Percentiles rank a stretch among this genome's conserved stretches.
Evolutionary conservation across 2,113 vertebrate species (phyloP).

Genomic region (Hemicordylus capensis): DNA sequence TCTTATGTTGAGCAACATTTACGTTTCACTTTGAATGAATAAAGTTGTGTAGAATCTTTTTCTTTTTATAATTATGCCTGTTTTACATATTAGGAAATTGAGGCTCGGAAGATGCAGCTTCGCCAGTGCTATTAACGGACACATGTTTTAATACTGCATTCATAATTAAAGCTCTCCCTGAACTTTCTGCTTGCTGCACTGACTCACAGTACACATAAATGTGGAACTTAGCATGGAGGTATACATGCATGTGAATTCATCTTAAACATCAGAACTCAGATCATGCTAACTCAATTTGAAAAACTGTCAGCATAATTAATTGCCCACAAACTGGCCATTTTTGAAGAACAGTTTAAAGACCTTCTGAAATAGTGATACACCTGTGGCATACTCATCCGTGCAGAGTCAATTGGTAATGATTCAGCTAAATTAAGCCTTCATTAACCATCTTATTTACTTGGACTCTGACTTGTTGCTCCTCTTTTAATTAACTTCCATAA

Average conservation of each 20-base stretch:
- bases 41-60: background rate
- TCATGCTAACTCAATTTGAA: constrained; percentile 54
- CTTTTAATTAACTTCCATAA: constrained; percentile 69
- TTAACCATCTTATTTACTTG: constrained; percentile 60
- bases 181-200: background rate
- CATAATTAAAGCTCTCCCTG: background rate
- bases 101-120: background rate
- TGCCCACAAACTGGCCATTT: constrained; percentile 55
- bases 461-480: constrained; percentile 37
- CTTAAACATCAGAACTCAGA: constrained; percentile 17
- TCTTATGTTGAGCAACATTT: background rate
- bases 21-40: background rate
- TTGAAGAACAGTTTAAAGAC: constrained; percentile 44
- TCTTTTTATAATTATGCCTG: background rate
- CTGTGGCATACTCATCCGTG: constrained; percentile 45
- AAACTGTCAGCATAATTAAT: constrained; percentile 44
- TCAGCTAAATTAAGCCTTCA: constrained; percentile 57
- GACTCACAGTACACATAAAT: background rate
- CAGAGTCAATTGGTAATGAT: constrained; percentile 60
- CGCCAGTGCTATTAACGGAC: background rate
- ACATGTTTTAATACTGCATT: background rate
- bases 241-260: background rate
- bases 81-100: background rate
- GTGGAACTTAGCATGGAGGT: background rate
- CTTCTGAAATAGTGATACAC: constrained; percentile 29